phyloP scores from a whole-genome alignment of 2,113 vertebrate genomes.

The Picathartes gymnocephalus region DNA sequence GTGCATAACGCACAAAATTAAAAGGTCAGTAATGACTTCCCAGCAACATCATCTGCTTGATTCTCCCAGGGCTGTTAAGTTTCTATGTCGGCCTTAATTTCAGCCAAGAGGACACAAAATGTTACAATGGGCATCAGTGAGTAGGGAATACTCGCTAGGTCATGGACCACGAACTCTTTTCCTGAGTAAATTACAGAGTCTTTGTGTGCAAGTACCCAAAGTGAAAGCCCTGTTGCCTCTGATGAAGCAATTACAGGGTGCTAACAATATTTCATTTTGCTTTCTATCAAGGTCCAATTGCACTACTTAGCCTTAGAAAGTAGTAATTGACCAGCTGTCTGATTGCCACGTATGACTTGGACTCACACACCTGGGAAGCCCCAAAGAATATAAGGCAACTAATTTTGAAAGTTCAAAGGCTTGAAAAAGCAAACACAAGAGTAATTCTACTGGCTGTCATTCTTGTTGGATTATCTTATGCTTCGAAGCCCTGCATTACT shows the following conservation, averaged over 20 bases:
- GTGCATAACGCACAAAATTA: neutral
- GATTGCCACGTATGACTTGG: neutral
- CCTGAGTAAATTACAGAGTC: neutral
- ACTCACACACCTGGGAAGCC: neutral
- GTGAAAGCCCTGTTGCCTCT: neutral
- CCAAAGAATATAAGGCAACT: neutral
- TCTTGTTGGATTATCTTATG: constrained; percentile 34
- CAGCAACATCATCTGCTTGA: neutral
- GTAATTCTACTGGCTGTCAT: constrained; percentile 33
- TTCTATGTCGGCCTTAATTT: neutral
- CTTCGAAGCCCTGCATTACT: constrained; percentile 15
- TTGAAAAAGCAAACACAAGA: constrained; percentile 22
- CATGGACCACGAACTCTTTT: neutral
- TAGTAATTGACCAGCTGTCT: neutral
- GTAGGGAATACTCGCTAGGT: neutral
- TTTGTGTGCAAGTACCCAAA: neutral
- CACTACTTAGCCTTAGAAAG: neutral
- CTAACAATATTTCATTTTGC: neutral
- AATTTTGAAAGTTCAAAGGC: constrained; percentile 29
- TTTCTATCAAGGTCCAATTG: neutral
- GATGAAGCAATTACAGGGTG: neutral
- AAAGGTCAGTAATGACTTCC: neutral
- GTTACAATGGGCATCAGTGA: neutral
- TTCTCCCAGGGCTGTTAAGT: neutral
- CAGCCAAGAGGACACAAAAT: neutral